phyloP scores from a whole-genome alignment of 2,797 vertebrate genomes.

The Podarcis lilfordi region DNA sequence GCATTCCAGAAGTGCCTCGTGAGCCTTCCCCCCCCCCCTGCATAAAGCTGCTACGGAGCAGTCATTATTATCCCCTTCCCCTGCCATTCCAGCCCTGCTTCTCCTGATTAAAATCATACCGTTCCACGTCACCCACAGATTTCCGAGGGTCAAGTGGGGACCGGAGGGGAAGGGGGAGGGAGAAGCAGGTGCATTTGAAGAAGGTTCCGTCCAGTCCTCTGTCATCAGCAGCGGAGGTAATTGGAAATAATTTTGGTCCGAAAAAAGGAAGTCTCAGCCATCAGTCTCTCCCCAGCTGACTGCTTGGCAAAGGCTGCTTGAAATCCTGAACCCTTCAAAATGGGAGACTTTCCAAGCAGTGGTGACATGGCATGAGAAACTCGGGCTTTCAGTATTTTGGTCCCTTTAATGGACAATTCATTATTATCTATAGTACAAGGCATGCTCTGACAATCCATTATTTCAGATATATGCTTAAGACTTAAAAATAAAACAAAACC shows the following conservation, averaged over 20 bases:
- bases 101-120: slow-evolving; percentile 53
- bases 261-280: neutral
- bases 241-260: too few species aligned
- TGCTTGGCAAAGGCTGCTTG: neutral
- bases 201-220: neutral
- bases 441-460: too few species aligned
- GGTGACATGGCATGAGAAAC: neutral
- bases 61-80: slow-evolving; percentile 47
- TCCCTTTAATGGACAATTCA: too few species aligned
- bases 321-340: neutral
- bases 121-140: neutral
- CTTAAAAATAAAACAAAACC: too few species aligned
- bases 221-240: neutral
- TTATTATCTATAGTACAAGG: too few species aligned
- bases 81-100: slow-evolving; percentile 24
- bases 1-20: slow-evolving; percentile 5
- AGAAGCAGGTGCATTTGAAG: neutral
- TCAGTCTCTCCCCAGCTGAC: neutral
- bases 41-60: neutral
- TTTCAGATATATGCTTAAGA: too few species aligned
- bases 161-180: neutral
- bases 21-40: neutral
- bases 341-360: neutral
- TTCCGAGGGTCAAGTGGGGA: neutral
- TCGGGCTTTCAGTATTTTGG: too few species aligned